phyloP scores from a whole-genome alignment of 2,888 invertebrate genomes.

The Trimorus sp. region DNA sequence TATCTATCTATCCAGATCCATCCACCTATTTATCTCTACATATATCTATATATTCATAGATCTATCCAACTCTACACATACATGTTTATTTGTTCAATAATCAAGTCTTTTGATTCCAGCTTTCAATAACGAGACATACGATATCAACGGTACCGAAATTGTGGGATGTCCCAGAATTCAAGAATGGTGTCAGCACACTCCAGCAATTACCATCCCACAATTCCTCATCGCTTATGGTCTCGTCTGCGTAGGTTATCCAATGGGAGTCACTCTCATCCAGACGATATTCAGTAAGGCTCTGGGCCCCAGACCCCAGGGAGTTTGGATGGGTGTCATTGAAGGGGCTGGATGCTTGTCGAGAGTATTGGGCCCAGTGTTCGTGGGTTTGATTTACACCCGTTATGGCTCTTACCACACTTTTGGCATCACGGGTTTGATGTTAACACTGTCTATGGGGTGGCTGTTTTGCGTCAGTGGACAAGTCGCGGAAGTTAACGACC shows the following conservation, averaged over 20 bases:
- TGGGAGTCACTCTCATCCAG: constrained; percentile 92
- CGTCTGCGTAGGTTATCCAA: constrained; percentile 91
- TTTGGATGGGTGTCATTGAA: constrained; percentile 94
- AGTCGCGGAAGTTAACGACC: too few relatives aligned
- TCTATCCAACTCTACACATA: too few relatives aligned
- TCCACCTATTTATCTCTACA: too few relatives aligned
- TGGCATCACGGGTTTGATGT: constrained; percentile 88
- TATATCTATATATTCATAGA: too few relatives aligned
- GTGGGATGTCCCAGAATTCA: constrained; percentile 88
- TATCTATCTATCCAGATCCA: too few relatives aligned
- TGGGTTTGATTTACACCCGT: constrained; percentile 90
- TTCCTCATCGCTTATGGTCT: constrained; percentile 89
- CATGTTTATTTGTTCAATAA: too few relatives aligned
- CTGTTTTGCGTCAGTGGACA: background rate
- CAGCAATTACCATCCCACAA: constrained; percentile 87
- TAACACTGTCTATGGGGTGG: constrained; percentile 85
- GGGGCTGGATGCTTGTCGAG: constrained; percentile 92
- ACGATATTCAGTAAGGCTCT: constrained; percentile 93
- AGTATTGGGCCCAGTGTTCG: constrained; percentile 92
- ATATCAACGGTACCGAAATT: constrained; percentile 79
- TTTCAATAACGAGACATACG: constrained; percentile 72
- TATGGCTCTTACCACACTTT: constrained; percentile 91
- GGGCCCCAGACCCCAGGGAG: constrained; percentile 92
- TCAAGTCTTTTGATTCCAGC: constrained; percentile 65
- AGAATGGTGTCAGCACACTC: constrained; percentile 89